Conservation (phyloP, 2,113 vertebrate genomes). For the Sialia sialis region DNA sequence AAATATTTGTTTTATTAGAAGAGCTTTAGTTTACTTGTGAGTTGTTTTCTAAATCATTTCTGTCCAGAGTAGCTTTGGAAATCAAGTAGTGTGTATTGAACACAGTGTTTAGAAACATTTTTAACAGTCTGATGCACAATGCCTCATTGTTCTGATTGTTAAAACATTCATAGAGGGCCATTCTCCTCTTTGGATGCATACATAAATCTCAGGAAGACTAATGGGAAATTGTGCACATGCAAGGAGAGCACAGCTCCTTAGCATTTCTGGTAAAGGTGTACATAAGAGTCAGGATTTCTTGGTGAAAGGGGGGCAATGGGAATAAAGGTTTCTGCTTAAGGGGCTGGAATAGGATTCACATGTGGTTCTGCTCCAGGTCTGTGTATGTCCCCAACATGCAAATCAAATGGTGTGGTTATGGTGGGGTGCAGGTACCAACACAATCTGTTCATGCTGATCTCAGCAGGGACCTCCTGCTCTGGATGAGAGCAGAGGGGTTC, state of each 20-base stretch:
- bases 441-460: not conserved
- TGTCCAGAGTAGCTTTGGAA: constrained; percentile 47
- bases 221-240: not conserved
- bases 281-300: not conserved
- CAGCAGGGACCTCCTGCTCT: not conserved
- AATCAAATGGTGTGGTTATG: rapidly evolving
- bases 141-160: not conserved
- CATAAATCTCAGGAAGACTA: constrained; percentile 12
- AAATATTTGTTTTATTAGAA: constrained; percentile 78
- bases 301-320: not conserved
- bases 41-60: constrained; percentile 61
- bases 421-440: not conserved
- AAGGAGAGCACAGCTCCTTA: not conserved
- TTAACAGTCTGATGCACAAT: constrained; percentile 20
- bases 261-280: not conserved
- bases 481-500: not conserved
- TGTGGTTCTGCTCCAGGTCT: not conserved
- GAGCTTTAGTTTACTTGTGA: constrained; percentile 69
- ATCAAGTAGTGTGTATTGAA: not conserved
- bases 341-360: not conserved
- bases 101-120: constrained; percentile 22
- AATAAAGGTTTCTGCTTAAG: not conserved
- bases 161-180: not conserved
- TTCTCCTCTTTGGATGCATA: not conserved
- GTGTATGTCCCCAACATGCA: not conserved